Evolutionary conservation across 2,888 invertebrate genomes (phyloP).

Genomic region (Clivina fossor): DNA sequence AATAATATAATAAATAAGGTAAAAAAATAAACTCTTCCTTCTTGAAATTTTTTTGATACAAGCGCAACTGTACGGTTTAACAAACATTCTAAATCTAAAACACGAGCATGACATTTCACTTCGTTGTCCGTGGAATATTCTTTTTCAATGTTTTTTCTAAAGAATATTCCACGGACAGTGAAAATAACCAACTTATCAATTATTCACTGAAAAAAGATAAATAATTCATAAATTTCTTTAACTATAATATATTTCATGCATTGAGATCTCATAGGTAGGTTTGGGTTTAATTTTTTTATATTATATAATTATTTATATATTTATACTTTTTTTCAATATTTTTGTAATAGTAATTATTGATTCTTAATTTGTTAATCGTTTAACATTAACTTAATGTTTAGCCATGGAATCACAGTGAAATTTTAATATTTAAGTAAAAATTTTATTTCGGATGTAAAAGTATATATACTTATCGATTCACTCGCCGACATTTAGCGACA

Average conservation of each 20-base stretch:
- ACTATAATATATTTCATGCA: constrained; percentile 49
- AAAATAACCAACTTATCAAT: constrained; percentile 41
- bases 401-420: constrained; percentile 57
- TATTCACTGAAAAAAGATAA: constrained; percentile 34
- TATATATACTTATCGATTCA: constrained; percentile 18
- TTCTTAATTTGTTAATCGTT: constrained; percentile 39
- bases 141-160: constrained; percentile 48
- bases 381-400: constrained; percentile 50
- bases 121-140: constrained; percentile 37
- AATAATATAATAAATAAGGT: constrained; percentile 34
- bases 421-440: constrained; percentile 43
- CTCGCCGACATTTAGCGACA: constrained; percentile 15
- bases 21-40: constrained; percentile 32
- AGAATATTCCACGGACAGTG: constrained; percentile 45
- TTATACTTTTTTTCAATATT: constrained; percentile 47
- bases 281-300: constrained; percentile 51
- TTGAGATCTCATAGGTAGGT: constrained; percentile 56
- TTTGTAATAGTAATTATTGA: constrained; percentile 40
- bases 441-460: constrained; percentile 33
- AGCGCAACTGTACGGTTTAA: constrained; percentile 33
- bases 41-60: constrained; percentile 23
- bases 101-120: constrained; percentile 38
- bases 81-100: constrained; percentile 41
- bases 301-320: constrained; percentile 42
- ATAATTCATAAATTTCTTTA: constrained; percentile 36